Base-by-base conservation (phyloP, 2,113 vertebrate genomes). In the Psittacus erithacus region DNA sequence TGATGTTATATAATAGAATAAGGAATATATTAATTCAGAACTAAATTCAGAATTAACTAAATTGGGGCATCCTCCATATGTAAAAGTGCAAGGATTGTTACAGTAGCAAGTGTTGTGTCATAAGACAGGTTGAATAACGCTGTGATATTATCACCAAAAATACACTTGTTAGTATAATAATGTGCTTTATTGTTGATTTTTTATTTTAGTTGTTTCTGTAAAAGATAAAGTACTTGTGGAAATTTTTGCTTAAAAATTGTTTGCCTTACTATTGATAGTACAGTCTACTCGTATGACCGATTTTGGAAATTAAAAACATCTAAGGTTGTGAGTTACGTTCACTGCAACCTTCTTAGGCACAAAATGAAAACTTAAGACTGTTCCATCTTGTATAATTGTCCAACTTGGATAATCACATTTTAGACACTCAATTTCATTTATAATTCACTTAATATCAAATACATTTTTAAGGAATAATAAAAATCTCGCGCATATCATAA, bases 401-500 rank as follows among this genome's bases (percentile, higher is more conserved):
- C 31, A 27, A 46, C 25, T 43, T 44, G 31, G 19, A 11, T 82
- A 80, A 65, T 79, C 60, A 62, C 8, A 38, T 79, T 52, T 71
- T 76, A 19, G 33, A 64, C 10, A 59, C 17, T 33, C 27, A 5
- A 29, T 64, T 93, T 81, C 14, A 33, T 20, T 3, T 31, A 2
- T 47, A 53, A 60, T 90, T 74, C 14, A 31, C 11, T 82, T 82
- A 47, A 17, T 82, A 47, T 27, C 8, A 44, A 71, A 57, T 39
- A 41, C 11, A 23, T 49, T 71, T 80, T 62, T n/a, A 57, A 63
- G 10, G 7, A 53, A 19, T 76, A 8, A 52, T 89, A 35, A 46
- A 67, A 67, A 59, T 57, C 3, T 22, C 57, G 18, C 1, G 0
- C 1, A 0, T 67, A n/a, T 82, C 19, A 11, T 52, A 63, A 67